A percentile compares a stretch with the other conserved stretches of the same genome.
These are phyloP conservation scores for Amphiura filiformis DNA, from an alignment of 35 echinoderm and acorn worm genomes.

Conservation along the genomic window DNA sequence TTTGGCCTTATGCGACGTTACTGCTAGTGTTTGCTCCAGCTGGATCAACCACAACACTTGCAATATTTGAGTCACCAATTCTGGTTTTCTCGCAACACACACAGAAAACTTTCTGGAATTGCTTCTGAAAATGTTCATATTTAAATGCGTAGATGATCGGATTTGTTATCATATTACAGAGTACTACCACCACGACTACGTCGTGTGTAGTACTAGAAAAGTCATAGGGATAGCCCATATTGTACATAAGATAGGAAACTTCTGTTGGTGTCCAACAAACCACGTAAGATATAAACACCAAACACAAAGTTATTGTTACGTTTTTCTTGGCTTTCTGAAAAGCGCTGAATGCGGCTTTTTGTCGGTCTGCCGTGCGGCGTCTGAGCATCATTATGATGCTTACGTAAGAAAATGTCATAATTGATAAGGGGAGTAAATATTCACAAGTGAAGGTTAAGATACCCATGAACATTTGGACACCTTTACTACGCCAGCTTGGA, in stretches of 20 bases:
- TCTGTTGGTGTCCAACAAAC: conserved; percentile 86
- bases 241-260: conserved; percentile 68
- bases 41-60: conserved; percentile 7
- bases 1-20: no score
- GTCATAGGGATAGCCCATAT: conserved; percentile 64
- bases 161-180: conserved; percentile 80
- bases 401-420: conserved; percentile 87
- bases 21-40: no score
- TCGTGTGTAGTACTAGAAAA: conserved; percentile 65
- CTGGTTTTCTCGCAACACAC: no score
- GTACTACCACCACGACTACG: conserved; percentile 51
- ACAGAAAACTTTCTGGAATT: no score
- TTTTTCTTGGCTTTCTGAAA: conserved; percentile 80
- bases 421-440: conserved; percentile 63
- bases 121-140: conserved; percentile 84
- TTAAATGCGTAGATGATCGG: conserved; percentile 89
- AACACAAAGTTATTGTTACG: conserved; percentile 76
- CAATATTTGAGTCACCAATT: conserved; percentile 49
- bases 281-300: conserved; percentile 80
- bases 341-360: conserved; percentile 44
- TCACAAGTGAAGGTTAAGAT: conserved; percentile 65
- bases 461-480: conserved; percentile 62
- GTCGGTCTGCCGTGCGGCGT: conserved; percentile 26
- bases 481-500: conserved; percentile 54
- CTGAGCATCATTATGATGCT: conserved; percentile 76